These are phyloP conservation scores for Sebastes trivittatus DNA, from an alignment of 2,797 vertebrate genomes.

Conservation along the genomic window DNA sequence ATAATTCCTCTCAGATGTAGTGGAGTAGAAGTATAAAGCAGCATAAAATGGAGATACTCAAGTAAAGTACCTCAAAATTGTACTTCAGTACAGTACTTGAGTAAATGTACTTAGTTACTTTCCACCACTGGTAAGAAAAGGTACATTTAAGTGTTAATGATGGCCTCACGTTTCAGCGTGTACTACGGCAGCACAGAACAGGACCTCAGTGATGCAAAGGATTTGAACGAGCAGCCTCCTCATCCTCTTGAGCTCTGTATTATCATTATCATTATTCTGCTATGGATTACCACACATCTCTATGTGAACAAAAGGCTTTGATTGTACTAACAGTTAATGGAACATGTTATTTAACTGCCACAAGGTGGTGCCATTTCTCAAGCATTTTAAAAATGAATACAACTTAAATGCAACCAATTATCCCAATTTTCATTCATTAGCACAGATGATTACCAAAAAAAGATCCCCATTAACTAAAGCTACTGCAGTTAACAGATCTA, in stretches of 20 bases:
- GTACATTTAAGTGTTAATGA: too few species aligned
- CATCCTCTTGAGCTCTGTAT: slow-evolving; percentile 70
- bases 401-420: neutral
- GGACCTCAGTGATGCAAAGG: slow-evolving; percentile 58
- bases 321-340: neutral
- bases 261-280: neutral
- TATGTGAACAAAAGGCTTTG: neutral
- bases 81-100: too few species aligned
- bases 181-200: slow-evolving; percentile 49
- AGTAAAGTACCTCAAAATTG: too few species aligned
- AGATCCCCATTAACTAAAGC: too few species aligned
- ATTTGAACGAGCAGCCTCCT: slow-evolving; percentile 68
- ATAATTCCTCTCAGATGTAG: too few species aligned
- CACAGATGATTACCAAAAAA: neutral
- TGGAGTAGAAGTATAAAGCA: too few species aligned
- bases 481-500: neutral
- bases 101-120: too few species aligned
- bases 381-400: neutral
- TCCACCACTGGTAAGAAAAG: too few species aligned
- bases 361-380: slow-evolving; percentile 40
- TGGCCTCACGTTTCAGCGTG: slow-evolving; percentile 74
- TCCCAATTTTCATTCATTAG: neutral
- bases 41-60: too few species aligned
- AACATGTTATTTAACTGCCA: slow-evolving; percentile 3
- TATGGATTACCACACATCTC: neutral